Evolutionary conservation across 2,113 vertebrate genomes (phyloP).

Genomic region (Daboia siamensis): DNA sequence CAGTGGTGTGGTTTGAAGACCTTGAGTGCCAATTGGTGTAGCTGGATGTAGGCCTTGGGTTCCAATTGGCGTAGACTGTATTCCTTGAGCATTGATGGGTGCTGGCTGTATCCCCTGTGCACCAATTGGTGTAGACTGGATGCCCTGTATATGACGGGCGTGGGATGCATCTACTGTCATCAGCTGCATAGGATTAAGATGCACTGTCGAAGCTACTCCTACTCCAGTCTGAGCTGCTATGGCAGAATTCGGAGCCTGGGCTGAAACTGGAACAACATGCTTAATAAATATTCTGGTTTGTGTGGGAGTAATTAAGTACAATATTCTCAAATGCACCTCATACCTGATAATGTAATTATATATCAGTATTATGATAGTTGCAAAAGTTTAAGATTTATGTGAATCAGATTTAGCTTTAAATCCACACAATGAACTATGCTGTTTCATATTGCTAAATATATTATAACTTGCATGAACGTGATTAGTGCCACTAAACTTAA

Average conservation of each 20-base stretch:
- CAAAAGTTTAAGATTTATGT: not conserved
- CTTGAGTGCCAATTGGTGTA: constrained; percentile 81
- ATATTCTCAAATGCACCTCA: not conserved
- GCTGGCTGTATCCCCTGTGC: constrained; percentile 90
- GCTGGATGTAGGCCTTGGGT: constrained; percentile 88
- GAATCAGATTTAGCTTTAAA: not conserved
- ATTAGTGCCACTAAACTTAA: not conserved
- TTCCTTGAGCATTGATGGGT: constrained; percentile 84
- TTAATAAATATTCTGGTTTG: accelerated
- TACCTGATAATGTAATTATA: not conserved
- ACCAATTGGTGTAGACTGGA: constrained; percentile 87
- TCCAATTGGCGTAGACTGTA: constrained; percentile 86
- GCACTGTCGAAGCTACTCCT: constrained; percentile 91
- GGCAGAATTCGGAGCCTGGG: constrained; percentile 90
- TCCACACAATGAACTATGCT: not conserved
- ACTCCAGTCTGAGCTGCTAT: constrained; percentile 88
- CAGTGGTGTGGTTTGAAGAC: constrained; percentile 84
- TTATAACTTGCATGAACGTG: not conserved
- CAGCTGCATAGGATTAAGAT: constrained; percentile 96
- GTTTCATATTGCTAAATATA: not conserved
- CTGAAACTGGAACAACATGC: constrained; percentile 75
- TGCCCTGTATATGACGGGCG: constrained; percentile 84
- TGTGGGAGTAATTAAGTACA: not conserved
- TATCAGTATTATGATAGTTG: not conserved
- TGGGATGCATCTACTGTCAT: constrained; percentile 89